These are phyloP conservation scores for Muscicapa striata DNA, from an alignment of 2,797 vertebrate genomes.

Conservation along the genomic window DNA sequence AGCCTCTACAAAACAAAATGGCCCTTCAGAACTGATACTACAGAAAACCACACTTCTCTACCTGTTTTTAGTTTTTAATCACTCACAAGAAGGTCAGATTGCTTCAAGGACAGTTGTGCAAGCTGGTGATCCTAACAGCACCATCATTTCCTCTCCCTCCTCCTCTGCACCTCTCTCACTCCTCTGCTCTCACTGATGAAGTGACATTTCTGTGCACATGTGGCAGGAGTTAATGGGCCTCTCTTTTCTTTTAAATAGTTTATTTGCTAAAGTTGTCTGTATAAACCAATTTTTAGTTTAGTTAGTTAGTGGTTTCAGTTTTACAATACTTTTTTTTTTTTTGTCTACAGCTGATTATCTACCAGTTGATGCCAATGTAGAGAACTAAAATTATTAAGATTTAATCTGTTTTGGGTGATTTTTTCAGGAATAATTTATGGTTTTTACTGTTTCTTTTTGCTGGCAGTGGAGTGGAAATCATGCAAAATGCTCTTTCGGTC, in stretches of 20 bases:
- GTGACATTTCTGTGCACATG: fast-evolving
- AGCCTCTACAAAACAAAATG: not conserved
- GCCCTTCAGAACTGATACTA: not conserved
- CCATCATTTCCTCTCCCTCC: not conserved
- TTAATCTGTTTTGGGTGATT: not conserved
- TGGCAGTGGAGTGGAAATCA: not conserved
- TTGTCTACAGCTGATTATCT: not conserved
- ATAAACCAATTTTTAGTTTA: not conserved
- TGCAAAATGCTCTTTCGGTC: not conserved
- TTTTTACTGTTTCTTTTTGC: slow-evolving; percentile 3
- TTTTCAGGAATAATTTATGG: not conserved
- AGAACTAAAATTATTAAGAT: not conserved
- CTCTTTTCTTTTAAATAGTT: not conserved
- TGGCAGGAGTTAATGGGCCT: not conserved
- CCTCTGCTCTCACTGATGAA: not conserved
- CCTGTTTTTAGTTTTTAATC: not conserved
- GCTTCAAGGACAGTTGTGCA: not conserved
- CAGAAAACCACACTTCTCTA: not conserved
- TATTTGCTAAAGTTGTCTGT: not conserved
- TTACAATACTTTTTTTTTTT: not conserved
- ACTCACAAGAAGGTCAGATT: not conserved
- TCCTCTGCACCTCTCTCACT: not conserved
- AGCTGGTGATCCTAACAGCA: not conserved
- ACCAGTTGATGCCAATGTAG: not conserved
- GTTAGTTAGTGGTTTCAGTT: not conserved